Evolutionary conservation across 1,140 invertebrate species (phyloP).

Genomic region (Dryas iulia): DNA sequence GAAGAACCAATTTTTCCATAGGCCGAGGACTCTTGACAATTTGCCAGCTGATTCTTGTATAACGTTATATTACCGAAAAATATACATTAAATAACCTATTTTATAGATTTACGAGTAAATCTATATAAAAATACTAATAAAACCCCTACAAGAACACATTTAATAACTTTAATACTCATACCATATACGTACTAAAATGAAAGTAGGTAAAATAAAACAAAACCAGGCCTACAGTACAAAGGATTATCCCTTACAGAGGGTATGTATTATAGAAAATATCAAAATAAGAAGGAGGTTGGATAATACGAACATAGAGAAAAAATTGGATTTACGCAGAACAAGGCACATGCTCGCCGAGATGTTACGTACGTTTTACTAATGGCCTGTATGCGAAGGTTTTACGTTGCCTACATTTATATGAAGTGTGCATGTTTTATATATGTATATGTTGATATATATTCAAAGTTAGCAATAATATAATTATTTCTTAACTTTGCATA

Average conservation of each 20-base stretch:
- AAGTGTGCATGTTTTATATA: neutral
- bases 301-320: constrained; percentile 1
- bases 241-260: neutral
- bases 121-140: too few relatives aligned
- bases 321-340: constrained; percentile 13
- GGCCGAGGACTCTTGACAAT: too few relatives aligned
- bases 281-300: constrained; percentile 4
- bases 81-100: too few relatives aligned
- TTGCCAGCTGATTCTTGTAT: too few relatives aligned
- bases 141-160: too few relatives aligned
- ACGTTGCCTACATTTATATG: neutral
- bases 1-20: too few relatives aligned
- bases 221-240: neutral
- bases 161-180: too few relatives aligned
- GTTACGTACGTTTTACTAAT: constrained; percentile 19
- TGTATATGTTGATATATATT: neutral
- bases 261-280: neutral
- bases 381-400: constrained; percentile 11
- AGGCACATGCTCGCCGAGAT: neutral
- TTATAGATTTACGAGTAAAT: too few relatives aligned
- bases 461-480: neutral
- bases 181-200: too few relatives aligned
- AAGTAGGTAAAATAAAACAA: too few relatives aligned
- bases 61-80: too few relatives aligned
- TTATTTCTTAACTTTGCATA: too few relatives aligned